These are phyloP conservation scores for Orestias chungarensis DNA, from an alignment of 2,797 vertebrate species.

Conservation along the genomic window DNA sequence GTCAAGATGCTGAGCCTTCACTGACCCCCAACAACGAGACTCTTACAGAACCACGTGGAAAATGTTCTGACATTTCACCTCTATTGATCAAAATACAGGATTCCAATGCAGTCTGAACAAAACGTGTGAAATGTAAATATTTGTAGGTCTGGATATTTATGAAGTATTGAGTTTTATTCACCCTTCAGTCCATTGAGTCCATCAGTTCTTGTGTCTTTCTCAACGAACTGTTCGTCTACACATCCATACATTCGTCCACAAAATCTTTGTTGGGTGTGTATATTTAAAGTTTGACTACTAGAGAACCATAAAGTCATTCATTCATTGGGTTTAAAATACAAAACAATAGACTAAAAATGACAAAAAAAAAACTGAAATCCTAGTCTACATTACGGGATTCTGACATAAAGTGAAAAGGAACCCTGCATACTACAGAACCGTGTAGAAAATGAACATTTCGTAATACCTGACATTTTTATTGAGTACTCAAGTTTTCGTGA, in stretches of 20 bases:
- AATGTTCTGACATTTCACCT: background rate
- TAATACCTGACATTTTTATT: conserved; percentile 8
- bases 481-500: conserved; percentile 31
- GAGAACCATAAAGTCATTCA: too few species aligned
- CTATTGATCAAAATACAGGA: background rate
- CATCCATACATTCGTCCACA: background rate
- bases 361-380: too few species aligned
- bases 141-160: background rate
- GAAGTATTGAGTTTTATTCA: background rate
- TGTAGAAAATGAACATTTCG: background rate
- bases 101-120: background rate
- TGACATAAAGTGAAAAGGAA: background rate
- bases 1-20: conserved; percentile 28
- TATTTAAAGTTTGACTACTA: background rate
- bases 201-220: background rate
- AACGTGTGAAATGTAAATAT: background rate
- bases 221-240: too few species aligned
- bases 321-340: too few species aligned
- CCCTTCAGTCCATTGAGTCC: background rate
- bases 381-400: background rate
- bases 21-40: conserved; percentile 27
- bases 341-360: too few species aligned
- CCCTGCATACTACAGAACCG: background rate
- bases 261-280: background rate
- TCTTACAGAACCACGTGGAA: background rate